Conservation (phyloP, 2,113 vertebrate genomes). For the Oncorhynchus kisutch region DNA sequence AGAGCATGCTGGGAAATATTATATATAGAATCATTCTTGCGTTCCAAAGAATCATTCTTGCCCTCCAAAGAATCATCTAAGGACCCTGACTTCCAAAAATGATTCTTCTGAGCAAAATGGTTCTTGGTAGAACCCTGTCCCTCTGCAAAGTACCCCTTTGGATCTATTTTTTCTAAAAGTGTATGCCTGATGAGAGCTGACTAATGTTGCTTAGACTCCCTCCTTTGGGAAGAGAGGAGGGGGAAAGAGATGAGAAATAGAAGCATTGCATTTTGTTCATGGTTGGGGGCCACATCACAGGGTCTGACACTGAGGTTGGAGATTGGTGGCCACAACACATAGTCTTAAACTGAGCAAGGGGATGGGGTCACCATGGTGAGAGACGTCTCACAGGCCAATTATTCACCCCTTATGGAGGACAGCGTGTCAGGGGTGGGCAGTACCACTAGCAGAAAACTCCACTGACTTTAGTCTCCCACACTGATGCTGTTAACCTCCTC, state of each 20-base stretch:
- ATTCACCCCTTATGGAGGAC: conserved; percentile 38
- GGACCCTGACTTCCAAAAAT: too few species aligned
- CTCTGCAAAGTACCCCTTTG: too few species aligned
- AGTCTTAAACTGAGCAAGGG: too few species aligned
- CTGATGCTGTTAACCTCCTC: conserved; percentile 28
- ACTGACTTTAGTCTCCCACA: conserved; percentile 37
- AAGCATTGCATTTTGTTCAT: conserved; percentile 1
- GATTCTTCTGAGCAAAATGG: too few species aligned
- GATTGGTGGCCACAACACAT: conserved; percentile 6
- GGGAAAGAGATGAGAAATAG: neutral
- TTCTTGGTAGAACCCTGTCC: too few species aligned
- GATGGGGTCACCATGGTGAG: conserved; percentile 3
- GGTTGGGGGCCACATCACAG: conserved; percentile 33
- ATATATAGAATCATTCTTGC: too few species aligned
- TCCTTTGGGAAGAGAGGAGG: neutral
- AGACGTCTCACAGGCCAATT: conserved; percentile 60
- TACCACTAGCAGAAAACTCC: conserved; percentile 24
- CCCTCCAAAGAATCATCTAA: too few species aligned
- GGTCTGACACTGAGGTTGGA: conserved; percentile 38
- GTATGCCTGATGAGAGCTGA: too few species aligned
- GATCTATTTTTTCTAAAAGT: too few species aligned
- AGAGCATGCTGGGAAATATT: too few species aligned
- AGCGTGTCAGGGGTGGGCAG: conserved; percentile 43
- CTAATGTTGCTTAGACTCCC: too few species aligned
- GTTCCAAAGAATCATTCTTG: too few species aligned